phyloP scores from a whole-genome alignment of 2,113 vertebrate species.

The Nerophis lumbriciformis region DNA sequence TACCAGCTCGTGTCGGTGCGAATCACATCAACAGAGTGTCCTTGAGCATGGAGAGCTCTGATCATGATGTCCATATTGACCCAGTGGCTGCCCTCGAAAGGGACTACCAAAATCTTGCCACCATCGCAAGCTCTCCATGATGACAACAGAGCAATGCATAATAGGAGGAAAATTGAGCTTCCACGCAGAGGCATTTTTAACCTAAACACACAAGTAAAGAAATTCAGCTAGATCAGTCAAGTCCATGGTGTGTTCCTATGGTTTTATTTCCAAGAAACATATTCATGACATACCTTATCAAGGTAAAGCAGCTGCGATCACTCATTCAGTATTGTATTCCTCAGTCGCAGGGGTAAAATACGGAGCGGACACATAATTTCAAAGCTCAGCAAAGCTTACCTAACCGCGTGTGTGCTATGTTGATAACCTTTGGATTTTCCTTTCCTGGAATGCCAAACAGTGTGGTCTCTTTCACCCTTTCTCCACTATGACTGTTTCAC shows the following conservation, averaged over 20 bases:
- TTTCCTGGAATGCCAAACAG: neutral
- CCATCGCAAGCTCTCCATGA: constrained; percentile 19
- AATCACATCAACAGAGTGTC: constrained; percentile 59
- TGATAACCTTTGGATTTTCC: constrained; percentile 6
- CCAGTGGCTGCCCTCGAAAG: constrained; percentile 72
- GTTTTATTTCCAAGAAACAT: neutral
- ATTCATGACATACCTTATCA: constrained; percentile 22
- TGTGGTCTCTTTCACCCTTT: neutral
- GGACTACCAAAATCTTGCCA: constrained; percentile 60
- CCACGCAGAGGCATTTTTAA: constrained; percentile 11
- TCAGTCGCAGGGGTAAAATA: constrained; percentile 2
- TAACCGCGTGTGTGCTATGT: constrained; percentile 19
- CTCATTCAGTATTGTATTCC: neutral
- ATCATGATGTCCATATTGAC: constrained; percentile 67
- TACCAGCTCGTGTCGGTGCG: constrained; percentile 61
- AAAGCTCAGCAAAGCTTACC: constrained; percentile 17
- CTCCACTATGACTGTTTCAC: too few species aligned
- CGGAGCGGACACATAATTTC: neutral
- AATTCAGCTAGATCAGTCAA: neutral
- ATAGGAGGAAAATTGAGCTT: constrained; percentile 13
- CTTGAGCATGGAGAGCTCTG: constrained; percentile 53
- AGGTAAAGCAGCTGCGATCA: neutral
- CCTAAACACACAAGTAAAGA: constrained; percentile 18
- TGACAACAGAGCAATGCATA: constrained; percentile 7
- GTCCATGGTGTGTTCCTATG: neutral